Evolutionary conservation across 92 coral and sea anemone genomes (phyloP).

Genomic region (Phenganax subtilis): DNA sequence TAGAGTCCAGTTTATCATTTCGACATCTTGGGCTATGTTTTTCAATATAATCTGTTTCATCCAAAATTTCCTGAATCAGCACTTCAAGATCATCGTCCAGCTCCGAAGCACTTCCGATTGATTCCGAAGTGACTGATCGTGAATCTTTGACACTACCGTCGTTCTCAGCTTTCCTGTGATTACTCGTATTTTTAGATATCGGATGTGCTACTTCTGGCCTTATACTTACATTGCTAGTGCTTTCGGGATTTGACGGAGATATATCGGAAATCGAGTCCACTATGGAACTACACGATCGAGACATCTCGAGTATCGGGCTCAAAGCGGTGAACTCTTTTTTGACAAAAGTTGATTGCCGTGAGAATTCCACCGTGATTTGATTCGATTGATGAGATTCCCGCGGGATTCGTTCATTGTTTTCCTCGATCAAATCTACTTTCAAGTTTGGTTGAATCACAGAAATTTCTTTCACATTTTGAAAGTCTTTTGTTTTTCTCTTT

Average conservation of each 20-base stretch:
- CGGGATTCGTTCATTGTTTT: slow-evolving; percentile 26
- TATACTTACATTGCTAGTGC: neutral
- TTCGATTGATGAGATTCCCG: slow-evolving; percentile 36
- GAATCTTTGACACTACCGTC: slow-evolving; percentile 4
- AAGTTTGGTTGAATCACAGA: slow-evolving; percentile 16
- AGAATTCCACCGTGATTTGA: slow-evolving; percentile 46
- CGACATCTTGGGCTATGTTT: neutral
- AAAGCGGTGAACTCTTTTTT: slow-evolving; percentile 52
- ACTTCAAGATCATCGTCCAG: slow-evolving; percentile 58
- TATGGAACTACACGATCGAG: slow-evolving; percentile 45
- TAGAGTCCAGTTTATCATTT: neutral
- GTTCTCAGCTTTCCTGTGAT: neutral
- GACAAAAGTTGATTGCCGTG: slow-evolving; percentile 39
- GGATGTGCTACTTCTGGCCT: no score
- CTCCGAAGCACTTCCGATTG: slow-evolving; percentile 24
- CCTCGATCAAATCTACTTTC: neutral
- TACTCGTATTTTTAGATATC: no score
- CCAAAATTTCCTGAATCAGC: slow-evolving; percentile 53
- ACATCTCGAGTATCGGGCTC: slow-evolving; percentile 86
- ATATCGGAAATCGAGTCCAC: neutral
- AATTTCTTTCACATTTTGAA: slow-evolving; percentile 24
- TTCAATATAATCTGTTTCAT: slow-evolving; percentile 16
- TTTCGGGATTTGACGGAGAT: neutral
- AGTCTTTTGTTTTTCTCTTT: slow-evolving; percentile 11
- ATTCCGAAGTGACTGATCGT: slow-evolving; percentile 1